A percentile compares a stretch with the other conserved stretches of the same genome.
phyloP scores from a whole-genome alignment of 2,113 vertebrate genomes.

The Laticauda laticaudata region DNA sequence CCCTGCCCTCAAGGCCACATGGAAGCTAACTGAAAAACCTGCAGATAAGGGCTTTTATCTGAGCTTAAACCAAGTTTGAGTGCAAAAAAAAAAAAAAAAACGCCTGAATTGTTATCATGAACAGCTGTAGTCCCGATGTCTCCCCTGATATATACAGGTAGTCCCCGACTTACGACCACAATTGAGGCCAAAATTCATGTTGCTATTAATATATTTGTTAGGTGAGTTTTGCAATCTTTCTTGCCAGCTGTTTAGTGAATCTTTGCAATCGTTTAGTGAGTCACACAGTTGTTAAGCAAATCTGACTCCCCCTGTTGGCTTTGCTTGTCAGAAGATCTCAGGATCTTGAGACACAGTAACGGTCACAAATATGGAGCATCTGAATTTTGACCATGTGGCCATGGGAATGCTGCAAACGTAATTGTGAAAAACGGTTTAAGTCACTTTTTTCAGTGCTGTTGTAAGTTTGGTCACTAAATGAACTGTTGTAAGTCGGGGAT shows the following conservation, averaged over 20 bases:
- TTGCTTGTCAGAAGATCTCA: background rate
- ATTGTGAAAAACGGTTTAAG: background rate
- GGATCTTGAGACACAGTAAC: no score
- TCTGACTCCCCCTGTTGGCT: no score
- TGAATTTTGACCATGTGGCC: background rate
- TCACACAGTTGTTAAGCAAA: no score
- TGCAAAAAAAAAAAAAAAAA: background rate
- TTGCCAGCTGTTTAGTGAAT: no score
- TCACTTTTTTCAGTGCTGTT: background rate
- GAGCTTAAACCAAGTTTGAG: background rate
- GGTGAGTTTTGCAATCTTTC: background rate
- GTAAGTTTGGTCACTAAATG: background rate
- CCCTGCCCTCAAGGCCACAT: background rate
- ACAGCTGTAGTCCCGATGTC: fast-evolving
- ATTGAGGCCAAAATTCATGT: background rate
- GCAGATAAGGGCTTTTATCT: slow-evolving; percentile 1
- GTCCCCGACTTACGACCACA: background rate
- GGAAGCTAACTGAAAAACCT: background rate
- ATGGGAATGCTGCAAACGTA: background rate
- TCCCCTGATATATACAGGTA: background rate
- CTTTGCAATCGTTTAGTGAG: no score
- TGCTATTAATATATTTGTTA: background rate
- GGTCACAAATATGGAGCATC: background rate
- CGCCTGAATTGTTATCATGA: background rate
- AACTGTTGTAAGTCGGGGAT: no score